A percentile compares a stretch with the other conserved stretches of the same genome.
Conservation (phyloP, 2,113 vertebrate species). For the Rhineura floridana region DNA sequence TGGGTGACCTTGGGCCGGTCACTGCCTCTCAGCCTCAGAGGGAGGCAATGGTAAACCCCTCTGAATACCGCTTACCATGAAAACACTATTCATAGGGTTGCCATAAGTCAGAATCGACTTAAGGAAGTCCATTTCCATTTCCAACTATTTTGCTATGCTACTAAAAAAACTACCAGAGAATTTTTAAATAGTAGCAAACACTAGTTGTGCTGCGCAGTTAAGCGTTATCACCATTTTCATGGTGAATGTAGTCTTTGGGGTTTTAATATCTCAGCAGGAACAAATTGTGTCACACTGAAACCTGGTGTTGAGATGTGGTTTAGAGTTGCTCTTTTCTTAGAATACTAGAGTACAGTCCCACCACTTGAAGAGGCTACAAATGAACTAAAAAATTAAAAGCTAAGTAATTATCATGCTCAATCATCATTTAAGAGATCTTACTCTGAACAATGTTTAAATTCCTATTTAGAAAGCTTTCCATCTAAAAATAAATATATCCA, state of each 20-base stretch:
- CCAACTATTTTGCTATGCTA: not conserved
- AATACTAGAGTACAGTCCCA: not conserved
- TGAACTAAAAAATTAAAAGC: not conserved
- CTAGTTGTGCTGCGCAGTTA: not conserved
- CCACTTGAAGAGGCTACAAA: not conserved
- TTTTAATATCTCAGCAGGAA: conserved; percentile 57
- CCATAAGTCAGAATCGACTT: no score
- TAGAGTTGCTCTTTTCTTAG: not conserved
- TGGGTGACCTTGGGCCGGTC: no score
- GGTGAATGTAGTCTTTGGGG: conserved; percentile 32
- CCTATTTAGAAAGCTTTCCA: not conserved
- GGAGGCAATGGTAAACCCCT: no score
- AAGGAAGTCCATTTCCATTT: no score
- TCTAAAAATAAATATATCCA: not conserved
- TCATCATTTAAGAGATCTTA: conserved; percentile 4
- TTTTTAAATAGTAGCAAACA: not conserved
- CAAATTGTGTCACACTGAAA: conserved; percentile 22
- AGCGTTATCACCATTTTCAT: conserved; percentile 31
- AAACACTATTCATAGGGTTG: no score
- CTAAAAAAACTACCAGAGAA: not conserved
- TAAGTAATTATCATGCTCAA: not conserved
- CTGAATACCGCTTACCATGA: no score
- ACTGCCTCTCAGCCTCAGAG: no score
- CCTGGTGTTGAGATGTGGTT: conserved; percentile 24
- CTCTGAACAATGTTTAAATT: conserved; percentile 26